Evolutionary conservation across 2,888 invertebrate genomes (phyloP).

Genomic region (Protonemura montana): DNA sequence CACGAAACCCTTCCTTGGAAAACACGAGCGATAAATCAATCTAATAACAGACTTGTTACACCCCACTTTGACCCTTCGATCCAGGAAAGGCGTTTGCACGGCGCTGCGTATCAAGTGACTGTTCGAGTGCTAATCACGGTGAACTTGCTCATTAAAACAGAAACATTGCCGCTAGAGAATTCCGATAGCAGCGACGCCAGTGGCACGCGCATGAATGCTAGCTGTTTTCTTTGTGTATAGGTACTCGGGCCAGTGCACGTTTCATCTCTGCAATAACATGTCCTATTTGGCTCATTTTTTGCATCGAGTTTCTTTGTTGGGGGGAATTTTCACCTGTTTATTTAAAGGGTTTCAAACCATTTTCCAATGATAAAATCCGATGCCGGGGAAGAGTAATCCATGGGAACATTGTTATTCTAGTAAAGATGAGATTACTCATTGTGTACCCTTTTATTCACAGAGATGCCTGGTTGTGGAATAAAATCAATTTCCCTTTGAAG

Average conservation of each 20-base stretch:
- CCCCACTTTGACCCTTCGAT: too few species aligned
- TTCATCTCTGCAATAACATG: not conserved
- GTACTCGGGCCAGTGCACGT: not conserved
- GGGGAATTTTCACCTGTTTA: not conserved
- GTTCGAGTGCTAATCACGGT: not conserved
- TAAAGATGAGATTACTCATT: constrained; percentile 7
- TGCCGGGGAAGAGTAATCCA: not conserved
- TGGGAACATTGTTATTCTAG: not conserved
- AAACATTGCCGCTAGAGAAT: not conserved
- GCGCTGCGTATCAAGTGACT: not conserved
- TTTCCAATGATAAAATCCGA: not conserved
- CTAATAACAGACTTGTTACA: too few species aligned
- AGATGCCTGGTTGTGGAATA: not conserved
- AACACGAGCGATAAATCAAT: too few species aligned
- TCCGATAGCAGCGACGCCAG: not conserved
- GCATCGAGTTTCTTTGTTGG: not conserved
- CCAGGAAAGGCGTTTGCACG: too few species aligned
- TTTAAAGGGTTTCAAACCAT: not conserved
- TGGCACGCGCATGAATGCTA: not conserved
- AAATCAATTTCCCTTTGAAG: not conserved
- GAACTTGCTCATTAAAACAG: not conserved
- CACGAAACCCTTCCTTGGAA: too few species aligned
- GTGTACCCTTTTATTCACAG: not conserved
- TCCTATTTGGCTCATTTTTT: not conserved
- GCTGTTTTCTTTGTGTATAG: not conserved